These are phyloP conservation scores for Microvelia longipes DNA, from an alignment of 1,140 invertebrate species.

Conservation along the genomic window DNA sequence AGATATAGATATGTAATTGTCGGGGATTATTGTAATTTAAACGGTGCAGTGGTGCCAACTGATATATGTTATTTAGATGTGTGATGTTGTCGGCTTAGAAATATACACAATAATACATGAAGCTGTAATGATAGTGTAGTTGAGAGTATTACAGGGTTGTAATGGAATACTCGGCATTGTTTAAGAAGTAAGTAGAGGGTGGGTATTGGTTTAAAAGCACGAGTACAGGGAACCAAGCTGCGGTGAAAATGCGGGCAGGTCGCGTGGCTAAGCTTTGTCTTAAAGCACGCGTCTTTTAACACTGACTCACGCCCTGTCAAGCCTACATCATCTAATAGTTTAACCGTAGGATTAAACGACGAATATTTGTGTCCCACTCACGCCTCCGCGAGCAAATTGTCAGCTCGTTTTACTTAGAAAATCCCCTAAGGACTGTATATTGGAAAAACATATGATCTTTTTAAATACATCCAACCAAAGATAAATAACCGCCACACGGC, in stretches of 20 bases:
- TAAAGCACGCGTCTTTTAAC: background rate
- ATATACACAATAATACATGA: background rate
- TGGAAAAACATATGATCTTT: background rate
- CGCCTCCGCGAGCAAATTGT: background rate
- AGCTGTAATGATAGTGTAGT: background rate
- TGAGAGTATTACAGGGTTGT: background rate
- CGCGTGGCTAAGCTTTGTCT: background rate
- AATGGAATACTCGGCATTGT: background rate
- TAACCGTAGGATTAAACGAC: background rate
- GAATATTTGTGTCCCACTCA: background rate
- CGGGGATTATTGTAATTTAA: background rate
- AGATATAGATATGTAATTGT: too few species aligned
- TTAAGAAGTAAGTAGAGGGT: background rate
- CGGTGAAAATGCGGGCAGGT: background rate
- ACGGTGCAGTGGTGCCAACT: background rate
- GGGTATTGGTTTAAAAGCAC: background rate
- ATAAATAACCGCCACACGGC: background rate
- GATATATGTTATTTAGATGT: background rate
- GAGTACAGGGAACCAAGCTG: background rate
- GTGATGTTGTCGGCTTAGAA: too few species aligned
- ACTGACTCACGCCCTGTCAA: background rate
- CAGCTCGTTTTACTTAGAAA: background rate
- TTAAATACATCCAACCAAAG: background rate
- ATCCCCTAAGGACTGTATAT: background rate
- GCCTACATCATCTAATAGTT: too few species aligned